Evolutionary conservation across 1,140 invertebrate genomes (phyloP).

Genomic region (Ceratina japonica): DNA sequence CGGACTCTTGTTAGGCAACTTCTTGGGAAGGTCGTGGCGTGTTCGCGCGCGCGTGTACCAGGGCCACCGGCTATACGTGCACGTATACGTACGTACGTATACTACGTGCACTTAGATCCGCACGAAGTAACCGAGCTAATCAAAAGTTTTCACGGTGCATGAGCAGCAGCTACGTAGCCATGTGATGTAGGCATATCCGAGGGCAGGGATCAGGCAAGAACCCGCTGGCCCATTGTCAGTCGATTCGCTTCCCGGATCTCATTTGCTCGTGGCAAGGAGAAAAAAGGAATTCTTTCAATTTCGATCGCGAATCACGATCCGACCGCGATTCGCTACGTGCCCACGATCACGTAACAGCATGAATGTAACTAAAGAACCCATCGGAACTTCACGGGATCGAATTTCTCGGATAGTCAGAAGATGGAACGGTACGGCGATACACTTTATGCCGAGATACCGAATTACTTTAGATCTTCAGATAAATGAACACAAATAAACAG

Average conservation of each 20-base stretch:
- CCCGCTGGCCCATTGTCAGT: constrained; percentile 31
- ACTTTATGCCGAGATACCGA: background rate
- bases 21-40: constrained; percentile 9
- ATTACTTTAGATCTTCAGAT: background rate
- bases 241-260: constrained; percentile 33
- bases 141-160: constrained; percentile 28
- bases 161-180: background rate
- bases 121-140: constrained; percentile 22
- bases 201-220: constrained; percentile 5
- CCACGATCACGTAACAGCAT: constrained; percentile 12
- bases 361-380: constrained; percentile 42
- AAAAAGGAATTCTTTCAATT: constrained; percentile 38
- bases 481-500: too few species aligned
- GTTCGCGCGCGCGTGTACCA: constrained; percentile 4
- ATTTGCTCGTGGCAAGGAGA: constrained; percentile 35
- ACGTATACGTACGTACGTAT: background rate
- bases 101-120: too few species aligned
- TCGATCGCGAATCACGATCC: constrained; percentile 39
- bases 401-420: constrained; percentile 41
- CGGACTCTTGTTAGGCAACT: constrained; percentile 27
- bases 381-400: constrained; percentile 34
- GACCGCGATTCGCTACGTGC: constrained; percentile 36
- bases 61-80: too few species aligned
- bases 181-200: background rate
- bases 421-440: constrained; percentile 6